These are phyloP conservation scores for Brachionus sp. DNA, from an alignment of 1,140 invertebrate species.

Conservation along the genomic window DNA sequence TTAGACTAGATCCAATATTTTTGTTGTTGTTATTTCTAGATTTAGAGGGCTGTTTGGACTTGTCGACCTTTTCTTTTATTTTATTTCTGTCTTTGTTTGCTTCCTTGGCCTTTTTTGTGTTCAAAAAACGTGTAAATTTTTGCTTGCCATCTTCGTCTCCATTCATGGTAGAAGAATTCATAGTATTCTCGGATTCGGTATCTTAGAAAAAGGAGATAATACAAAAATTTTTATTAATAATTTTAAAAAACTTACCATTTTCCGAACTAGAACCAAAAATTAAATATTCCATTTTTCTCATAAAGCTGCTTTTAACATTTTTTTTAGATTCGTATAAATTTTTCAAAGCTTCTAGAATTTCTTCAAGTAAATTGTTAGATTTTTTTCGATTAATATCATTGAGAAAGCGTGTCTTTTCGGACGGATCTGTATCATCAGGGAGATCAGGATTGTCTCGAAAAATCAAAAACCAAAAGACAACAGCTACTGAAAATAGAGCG, in stretches of 20 bases:
- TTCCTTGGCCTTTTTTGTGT: constrained; percentile 10
- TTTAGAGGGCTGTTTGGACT: neutral
- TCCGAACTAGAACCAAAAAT: constrained; percentile 5
- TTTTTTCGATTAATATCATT: neutral
- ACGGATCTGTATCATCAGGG: neutral
- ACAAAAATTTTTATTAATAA: neutral
- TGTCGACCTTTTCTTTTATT: neutral
- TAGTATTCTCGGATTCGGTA: neutral
- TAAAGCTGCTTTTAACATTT: neutral
- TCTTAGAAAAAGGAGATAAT: neutral
- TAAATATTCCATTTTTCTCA: constrained; percentile 31
- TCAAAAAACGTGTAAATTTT: constrained; percentile 17
- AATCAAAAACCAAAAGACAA: constrained; percentile 16
- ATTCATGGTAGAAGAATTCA: neutral
- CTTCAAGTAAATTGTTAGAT: neutral
- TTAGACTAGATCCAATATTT: neutral
- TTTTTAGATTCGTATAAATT: neutral
- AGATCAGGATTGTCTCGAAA: constrained; percentile 9
- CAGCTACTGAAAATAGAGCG: constrained; percentile 24
- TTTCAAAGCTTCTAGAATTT: constrained; percentile 1
- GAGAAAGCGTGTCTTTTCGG: constrained; percentile 13
- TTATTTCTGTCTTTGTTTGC: neutral
- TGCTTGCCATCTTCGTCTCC: neutral
- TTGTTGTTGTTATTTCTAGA: constrained; percentile 10
- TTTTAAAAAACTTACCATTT: neutral